Evolutionary conservation across 2,113 vertebrate genomes (phyloP).

Genomic region (Hippoglossus stenolepis): DNA sequence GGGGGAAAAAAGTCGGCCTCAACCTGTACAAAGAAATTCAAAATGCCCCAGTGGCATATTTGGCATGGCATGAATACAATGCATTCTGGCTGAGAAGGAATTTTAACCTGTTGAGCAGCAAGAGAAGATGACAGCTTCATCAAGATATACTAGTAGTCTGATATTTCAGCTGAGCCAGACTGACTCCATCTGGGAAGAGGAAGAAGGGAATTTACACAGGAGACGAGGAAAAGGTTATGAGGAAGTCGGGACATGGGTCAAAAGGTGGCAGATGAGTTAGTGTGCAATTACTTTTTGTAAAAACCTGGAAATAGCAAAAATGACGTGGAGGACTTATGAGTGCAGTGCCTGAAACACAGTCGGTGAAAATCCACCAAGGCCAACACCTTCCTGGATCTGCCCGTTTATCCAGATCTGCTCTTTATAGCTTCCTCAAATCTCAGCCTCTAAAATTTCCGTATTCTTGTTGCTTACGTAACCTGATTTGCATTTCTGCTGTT

Average conservation of each 20-base stretch:
- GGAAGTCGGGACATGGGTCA: neutral
- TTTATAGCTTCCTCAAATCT: neutral
- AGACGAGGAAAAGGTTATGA: neutral
- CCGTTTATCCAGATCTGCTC: too few relatives aligned
- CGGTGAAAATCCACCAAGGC: neutral
- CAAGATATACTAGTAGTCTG: conserved; percentile 39
- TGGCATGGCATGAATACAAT: conserved; percentile 51
- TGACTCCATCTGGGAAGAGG: conserved; percentile 21
- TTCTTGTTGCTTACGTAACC: conserved; percentile 17
- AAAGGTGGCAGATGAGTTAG: neutral
- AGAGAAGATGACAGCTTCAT: conserved; percentile 43
- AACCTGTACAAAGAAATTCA: conserved; percentile 41
- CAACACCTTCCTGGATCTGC: neutral
- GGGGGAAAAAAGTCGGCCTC: conserved; percentile 17
- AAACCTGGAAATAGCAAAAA: neutral
- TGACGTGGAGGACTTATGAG: neutral
- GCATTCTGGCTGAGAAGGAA: conserved; percentile 26
- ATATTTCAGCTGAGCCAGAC: conserved; percentile 22
- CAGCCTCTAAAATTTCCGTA: neutral
- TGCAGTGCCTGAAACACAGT: neutral
- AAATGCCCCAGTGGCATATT: conserved; percentile 51
- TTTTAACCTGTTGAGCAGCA: conserved; percentile 33
- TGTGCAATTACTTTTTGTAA: neutral
- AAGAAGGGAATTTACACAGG: neutral
- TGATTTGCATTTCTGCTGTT: conserved; percentile 54